Conservation (phyloP, 2,797 vertebrate species). For the Phalanger gymnotis region DNA sequence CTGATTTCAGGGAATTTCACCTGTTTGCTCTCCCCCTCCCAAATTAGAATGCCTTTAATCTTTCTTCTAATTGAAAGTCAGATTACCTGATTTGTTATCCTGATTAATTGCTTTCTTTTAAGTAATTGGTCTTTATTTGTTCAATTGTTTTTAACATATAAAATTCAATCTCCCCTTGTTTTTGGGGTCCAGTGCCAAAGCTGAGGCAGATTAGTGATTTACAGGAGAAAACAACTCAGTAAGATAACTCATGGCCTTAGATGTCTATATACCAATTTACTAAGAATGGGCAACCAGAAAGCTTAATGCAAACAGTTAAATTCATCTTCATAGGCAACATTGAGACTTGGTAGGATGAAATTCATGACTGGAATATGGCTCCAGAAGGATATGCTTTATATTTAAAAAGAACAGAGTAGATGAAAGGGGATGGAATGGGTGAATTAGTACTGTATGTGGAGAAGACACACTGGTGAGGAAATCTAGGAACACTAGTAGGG, state of each 20-base stretch:
- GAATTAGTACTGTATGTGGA: neutral
- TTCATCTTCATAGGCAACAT: neutral
- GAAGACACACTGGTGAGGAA: neutral
- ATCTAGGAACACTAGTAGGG: neutral
- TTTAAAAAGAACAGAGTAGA: neutral
- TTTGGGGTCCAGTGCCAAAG: neutral
- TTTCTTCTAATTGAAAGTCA: neutral
- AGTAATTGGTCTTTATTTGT: neutral
- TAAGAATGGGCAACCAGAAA: neutral
- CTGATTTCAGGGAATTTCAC: neutral
- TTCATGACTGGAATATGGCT: neutral
- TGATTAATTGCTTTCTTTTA: neutral
- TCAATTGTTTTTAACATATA: neutral
- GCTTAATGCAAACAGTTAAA: neutral
- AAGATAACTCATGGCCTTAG: neutral
- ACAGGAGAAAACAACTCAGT: neutral
- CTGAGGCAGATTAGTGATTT: neutral
- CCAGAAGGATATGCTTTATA: neutral
- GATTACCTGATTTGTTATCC: neutral
- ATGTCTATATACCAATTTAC: neutral
- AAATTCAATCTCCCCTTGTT: neutral
- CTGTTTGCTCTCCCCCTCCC: neutral
- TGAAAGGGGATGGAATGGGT: neutral
- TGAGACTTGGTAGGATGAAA: neutral
- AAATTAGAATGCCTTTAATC: neutral